These are phyloP conservation scores for Liasis olivaceus DNA, from an alignment of 2,797 vertebrate genomes.

Conservation along the genomic window DNA sequence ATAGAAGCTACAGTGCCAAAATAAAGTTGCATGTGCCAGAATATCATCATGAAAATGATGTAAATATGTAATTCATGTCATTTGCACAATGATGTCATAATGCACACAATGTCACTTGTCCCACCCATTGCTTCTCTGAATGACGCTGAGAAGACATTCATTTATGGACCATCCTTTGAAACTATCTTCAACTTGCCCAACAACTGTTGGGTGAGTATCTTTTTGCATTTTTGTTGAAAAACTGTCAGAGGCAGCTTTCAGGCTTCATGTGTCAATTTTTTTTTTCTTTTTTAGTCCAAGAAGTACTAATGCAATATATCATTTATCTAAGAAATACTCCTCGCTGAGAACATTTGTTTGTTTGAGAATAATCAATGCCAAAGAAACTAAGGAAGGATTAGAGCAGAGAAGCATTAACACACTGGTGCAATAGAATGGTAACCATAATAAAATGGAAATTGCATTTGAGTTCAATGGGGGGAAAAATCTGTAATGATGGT, in stretches of 20 bases:
- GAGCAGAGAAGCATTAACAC: background rate
- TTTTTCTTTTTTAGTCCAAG: constrained; percentile 37
- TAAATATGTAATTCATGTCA: background rate
- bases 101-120: background rate
- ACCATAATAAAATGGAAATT: background rate
- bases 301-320: constrained; percentile 41
- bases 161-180: background rate
- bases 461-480: background rate
- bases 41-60: background rate
- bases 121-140: background rate
- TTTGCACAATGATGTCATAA: background rate
- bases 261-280: constrained; percentile 43
- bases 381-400: background rate
- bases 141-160: background rate
- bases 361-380: background rate
- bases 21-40: background rate
- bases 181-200: constrained; percentile 12
- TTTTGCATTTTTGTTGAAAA: constrained; percentile 26
- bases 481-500: background rate
- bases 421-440: background rate
- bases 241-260: constrained; percentile 49
- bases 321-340: constrained; percentile 1
- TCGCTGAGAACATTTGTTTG: constrained; percentile 6
- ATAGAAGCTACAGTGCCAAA: background rate
- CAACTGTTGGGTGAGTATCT: background rate